phyloP scores from a whole-genome alignment of 2,888 invertebrate genomes.

The Baccha elongata region DNA sequence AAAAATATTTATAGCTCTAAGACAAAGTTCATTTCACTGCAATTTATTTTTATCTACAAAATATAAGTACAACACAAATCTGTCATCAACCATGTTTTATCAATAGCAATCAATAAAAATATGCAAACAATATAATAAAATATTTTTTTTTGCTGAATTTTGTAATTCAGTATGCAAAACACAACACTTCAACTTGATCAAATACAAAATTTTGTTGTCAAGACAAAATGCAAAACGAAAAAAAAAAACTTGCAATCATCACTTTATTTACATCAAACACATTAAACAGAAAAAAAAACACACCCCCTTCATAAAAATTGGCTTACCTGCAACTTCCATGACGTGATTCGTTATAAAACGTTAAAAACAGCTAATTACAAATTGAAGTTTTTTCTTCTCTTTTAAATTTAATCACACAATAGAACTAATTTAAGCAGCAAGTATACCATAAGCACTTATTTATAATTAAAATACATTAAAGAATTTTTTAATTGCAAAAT shows the following conservation, averaged over 20 bases:
- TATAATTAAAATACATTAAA: constrained; percentile 26
- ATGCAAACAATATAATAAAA: no score
- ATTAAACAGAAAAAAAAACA: background rate
- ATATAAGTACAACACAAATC: no score
- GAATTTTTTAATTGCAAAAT: constrained; percentile 9
- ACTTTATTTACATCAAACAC: constrained; percentile 1
- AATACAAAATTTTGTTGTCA: constrained; percentile 13
- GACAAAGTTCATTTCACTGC: no score
- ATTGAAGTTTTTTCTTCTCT: background rate
- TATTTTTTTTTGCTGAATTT: background rate
- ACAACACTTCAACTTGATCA: background rate
- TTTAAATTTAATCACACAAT: constrained; percentile 25
- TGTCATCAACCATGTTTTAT: no score
- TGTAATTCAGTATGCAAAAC: background rate
- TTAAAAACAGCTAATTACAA: constrained; percentile 1
- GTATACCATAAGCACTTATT: constrained; percentile 19
- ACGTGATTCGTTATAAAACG: constrained; percentile 12
- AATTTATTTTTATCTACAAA: no score
- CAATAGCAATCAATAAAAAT: no score
- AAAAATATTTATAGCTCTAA: no score
- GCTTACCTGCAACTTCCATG: constrained; percentile 70
- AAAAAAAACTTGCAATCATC: no score
- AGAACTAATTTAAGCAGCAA: constrained; percentile 20
- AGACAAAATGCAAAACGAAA: no score
- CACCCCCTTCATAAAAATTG: background rate